Evolutionary conservation across 2,113 vertebrate genomes (phyloP).

Genomic region (Pseudonaja textilis): DNA sequence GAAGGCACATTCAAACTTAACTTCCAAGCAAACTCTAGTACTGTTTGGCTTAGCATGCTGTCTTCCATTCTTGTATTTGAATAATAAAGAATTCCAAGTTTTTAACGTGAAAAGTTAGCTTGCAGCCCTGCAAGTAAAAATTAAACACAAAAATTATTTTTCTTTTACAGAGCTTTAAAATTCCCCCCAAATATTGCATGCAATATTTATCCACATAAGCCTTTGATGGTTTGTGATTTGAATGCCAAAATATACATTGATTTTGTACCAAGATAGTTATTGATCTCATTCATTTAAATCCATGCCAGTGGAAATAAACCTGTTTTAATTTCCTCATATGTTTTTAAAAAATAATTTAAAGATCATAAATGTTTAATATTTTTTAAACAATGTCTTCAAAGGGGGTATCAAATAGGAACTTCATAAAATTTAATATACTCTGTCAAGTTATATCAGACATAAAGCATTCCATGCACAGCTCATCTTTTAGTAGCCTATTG

Average conservation of each 20-base stretch:
- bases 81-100: neutral
- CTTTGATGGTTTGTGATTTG: neutral
- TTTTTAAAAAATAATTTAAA: neutral
- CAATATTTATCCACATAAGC: slow-evolving; percentile 21
- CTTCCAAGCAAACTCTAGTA: neutral
- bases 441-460: neutral
- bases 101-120: neutral
- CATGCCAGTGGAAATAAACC: slow-evolving; percentile 17
- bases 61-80: neutral
- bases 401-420: neutral
- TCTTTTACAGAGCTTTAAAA: slow-evolving; percentile 1
- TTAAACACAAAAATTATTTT: neutral
- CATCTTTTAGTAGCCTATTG: neutral
- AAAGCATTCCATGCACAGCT: neutral
- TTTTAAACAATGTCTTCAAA: neutral
- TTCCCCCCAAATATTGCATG: slow-evolving; percentile 42
- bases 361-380: neutral
- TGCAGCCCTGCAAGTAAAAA: neutral
- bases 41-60: neutral
- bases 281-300: slow-evolving; percentile 51
- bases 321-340: slow-evolving; percentile 52
- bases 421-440: neutral
- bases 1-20: fast-evolving
- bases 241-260: neutral
- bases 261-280: slow-evolving; percentile 31